Base-by-base conservation (phyloP, 1,140 invertebrate species). In the Trachelipus rathkii region DNA sequence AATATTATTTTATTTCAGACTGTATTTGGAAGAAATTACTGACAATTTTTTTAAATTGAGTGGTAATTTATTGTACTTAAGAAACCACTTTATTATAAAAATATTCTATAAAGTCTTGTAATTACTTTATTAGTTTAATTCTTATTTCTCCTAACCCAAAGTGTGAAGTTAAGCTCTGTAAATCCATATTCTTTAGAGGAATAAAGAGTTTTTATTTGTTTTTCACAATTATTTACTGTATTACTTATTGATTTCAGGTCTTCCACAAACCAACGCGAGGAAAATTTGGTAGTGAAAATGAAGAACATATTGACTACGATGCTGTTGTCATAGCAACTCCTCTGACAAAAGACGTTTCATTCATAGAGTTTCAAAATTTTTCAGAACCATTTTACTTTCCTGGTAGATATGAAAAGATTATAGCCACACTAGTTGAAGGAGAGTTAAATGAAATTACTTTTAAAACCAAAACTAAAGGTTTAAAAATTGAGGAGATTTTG, bases 351-450 rank as follows among this genome's bases (percentile, higher is more conserved):
- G 73, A 75, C 73, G 24, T 15, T 24, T 53, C 50, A 21, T 33
- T 33, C 60, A 75, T 88, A 15, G 75, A 84, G 69, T 87, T 88
- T 82, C 81, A 81, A 74, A 85, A 85, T 68, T 87, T 87, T 78
- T 79, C 84, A 44, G 75, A 76, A n/a, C 45, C 75, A 44, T 77
- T 84, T 24, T 73, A 79, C 19, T 83, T 84, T 72, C 72, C 83
- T 45, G 85, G 84, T 2, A 79, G 84, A 66, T 90, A 87, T 82
- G 89, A 90, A 80, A 84, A 84, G 53, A 89, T 88, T 13, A 84
- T 89, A 9, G 86, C 86, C 10, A 90, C 89, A 23, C 88, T 91
- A 80, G 84, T 90, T 0, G 82, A 87, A 77, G 90, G 88, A 3
- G 73, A 84, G 43, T 76, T 89, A 3, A 88, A 88, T 78, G 77